Base-by-base conservation (phyloP, 2,888 invertebrate genomes). In the Mesoligia furuncula region DNA sequence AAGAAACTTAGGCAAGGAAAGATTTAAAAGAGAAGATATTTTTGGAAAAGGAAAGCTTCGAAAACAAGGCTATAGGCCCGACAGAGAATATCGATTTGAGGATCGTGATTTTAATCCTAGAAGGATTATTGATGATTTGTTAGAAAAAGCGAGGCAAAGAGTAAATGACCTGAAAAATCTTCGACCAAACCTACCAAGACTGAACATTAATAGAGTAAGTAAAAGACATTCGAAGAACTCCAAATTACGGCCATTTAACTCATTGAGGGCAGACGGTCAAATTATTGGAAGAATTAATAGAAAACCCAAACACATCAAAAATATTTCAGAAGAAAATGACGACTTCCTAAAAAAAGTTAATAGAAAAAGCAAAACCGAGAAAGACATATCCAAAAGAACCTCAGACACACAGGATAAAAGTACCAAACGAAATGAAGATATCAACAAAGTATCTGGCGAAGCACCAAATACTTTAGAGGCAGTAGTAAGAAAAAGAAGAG, bases 1-100 rank as follows among this genome's bases (percentile, higher is more conserved):
- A 81, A 84, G 75, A 66, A 89, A 84, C 24, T 83, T 75, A 54
- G 88, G 73, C 42, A 80, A 64, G 9, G 59, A 90, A 57, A 91
- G 92, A 87, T 70, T 85, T n/a, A 93, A 91, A 85, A 88, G 95
- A 6, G 89, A 94, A 87, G 62, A 81, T 45, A 15, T 74, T 27
- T 81, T 84, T 42, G 75, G 73, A 72, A 85, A 82, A 57, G 86
- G 68, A 5, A 91, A 90, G 75, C 65, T 88, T 4, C 89, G 86
- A 42, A 88, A 80, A 68, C 85, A 87, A 75, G 80, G 86, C 65
- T 70, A 68, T 65, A 89, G 79, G 77, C 80, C 42, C 65, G 73
- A 82, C 20, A 83, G 66, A 72, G 81, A 68, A 83, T 84, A 51
- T 62, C n/a, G 73, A 7, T 66, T 80, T 2, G 80, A 80, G 13